Conservation (phyloP, 2,797 vertebrate genomes). For the Myotis pilosus region DNA sequence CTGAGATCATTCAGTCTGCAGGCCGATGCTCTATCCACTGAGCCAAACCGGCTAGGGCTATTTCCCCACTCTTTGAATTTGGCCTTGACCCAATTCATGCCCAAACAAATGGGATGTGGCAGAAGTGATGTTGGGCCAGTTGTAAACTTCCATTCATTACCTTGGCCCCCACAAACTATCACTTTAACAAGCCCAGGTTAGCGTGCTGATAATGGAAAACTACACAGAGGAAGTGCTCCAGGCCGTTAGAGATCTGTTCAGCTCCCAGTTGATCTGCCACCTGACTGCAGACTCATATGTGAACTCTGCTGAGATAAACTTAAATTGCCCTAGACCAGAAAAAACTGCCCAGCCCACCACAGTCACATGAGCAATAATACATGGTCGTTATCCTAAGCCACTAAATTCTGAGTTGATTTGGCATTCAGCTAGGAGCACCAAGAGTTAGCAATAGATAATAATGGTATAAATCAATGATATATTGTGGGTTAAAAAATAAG, state of each 20-base stretch:
- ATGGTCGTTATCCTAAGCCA: background rate
- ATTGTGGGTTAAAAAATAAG: slow-evolving; percentile 8
- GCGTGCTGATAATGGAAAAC: background rate
- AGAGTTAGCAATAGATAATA: background rate
- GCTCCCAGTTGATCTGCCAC: background rate
- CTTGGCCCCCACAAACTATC: background rate
- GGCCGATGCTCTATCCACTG: too few species aligned
- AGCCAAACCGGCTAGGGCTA: background rate
- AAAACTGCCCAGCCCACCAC: background rate
- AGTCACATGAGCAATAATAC: background rate
- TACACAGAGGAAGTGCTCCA: background rate
- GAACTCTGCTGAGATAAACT: background rate
- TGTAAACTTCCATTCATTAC: slow-evolving; percentile 10
- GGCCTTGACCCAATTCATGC: background rate
- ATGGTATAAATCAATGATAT: slow-evolving; percentile 3
- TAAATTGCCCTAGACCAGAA: background rate
- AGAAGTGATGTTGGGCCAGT: background rate
- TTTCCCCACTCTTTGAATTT: background rate
- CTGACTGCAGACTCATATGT: background rate
- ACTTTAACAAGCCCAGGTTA: background rate
- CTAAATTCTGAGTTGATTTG: slow-evolving; percentile 17
- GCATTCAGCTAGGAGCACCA: background rate
- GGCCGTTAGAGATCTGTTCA: background rate
- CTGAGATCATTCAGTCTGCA: too few species aligned
- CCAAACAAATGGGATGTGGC: background rate